These are phyloP conservation scores for Gymnoscopelus braueri DNA, from an alignment of 2,797 vertebrate species.

Conservation along the genomic window DNA sequence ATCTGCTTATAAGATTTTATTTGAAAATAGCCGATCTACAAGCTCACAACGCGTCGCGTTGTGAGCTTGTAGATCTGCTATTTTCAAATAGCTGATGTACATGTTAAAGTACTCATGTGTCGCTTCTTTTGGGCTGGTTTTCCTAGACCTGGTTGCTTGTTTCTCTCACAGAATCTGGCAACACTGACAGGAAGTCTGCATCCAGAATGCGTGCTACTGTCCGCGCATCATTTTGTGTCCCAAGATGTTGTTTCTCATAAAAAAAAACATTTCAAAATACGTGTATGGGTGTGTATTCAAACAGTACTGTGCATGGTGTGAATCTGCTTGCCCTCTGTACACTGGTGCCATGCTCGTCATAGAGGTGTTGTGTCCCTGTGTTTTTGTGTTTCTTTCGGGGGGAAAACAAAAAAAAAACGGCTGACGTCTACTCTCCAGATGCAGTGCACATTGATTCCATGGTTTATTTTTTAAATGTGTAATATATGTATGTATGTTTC, in stretches of 20 bases:
- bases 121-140: no score
- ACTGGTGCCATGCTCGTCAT: slow-evolving; percentile 64
- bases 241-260: slow-evolving; percentile 18
- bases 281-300: slow-evolving; percentile 53
- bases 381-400: slow-evolving; percentile 45
- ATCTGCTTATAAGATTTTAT: no score
- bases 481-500: slow-evolving; percentile 40
- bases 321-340: slow-evolving; percentile 66
- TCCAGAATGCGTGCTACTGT: slow-evolving; percentile 26
- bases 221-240: slow-evolving; percentile 30
- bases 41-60: no score
- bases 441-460: slow-evolving; percentile 49
- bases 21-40: no score
- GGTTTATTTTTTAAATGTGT: slow-evolving; percentile 57
- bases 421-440: slow-evolving; percentile 45
- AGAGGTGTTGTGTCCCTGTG: slow-evolving; percentile 56
- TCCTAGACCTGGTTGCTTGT: no score
- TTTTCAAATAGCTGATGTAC: no score
- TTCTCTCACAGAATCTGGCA: no score
- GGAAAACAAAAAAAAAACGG: slow-evolving; percentile 23
- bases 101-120: no score
- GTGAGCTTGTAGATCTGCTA: no score
- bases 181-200: slow-evolving; percentile 27
- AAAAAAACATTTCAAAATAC: slow-evolving; percentile 49
- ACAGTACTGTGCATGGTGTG: slow-evolving; percentile 67